phyloP scores from a whole-genome alignment of 2,797 vertebrate species.

The Discoglossus pictus region DNA sequence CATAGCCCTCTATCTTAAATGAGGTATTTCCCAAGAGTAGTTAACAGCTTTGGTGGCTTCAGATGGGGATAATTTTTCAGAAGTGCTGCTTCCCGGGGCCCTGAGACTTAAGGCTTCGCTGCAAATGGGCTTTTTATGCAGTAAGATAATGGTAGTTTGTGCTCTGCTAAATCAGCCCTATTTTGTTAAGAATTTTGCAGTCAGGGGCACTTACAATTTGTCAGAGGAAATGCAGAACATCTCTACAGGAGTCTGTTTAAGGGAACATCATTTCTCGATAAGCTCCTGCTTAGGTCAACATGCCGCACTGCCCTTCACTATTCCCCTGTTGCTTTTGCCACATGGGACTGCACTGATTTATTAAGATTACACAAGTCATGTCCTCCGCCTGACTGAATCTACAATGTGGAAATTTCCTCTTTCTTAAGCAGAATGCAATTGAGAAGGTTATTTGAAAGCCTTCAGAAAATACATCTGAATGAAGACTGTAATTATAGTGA shows the following conservation, averaged over 20 bases:
- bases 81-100: conserved; percentile 58
- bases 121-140: conserved; percentile 81
- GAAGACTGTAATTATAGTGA: too few relatives aligned
- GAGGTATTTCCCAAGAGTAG: conserved; percentile 67
- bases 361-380: conserved; percentile 81
- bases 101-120: conserved; percentile 73
- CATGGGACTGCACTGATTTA: conserved; percentile 90
- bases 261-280: conserved; percentile 84
- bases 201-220: conserved; percentile 79
- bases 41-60: conserved; percentile 69
- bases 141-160: conserved; percentile 82
- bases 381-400: conserved; percentile 87
- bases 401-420: conserved; percentile 74
- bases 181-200: conserved; percentile 78
- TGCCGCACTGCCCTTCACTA: conserved; percentile 68
- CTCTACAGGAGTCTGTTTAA: conserved; percentile 81
- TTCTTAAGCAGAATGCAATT: conserved; percentile 60
- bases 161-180: conserved; percentile 82
- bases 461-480: conserved; percentile 12
- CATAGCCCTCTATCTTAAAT: conserved; percentile 67
- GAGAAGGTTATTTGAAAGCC: conserved; percentile 68
- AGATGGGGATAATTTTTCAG: conserved; percentile 75
- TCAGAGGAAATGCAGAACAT: conserved; percentile 76
- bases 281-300: conserved; percentile 76
- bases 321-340: conserved; percentile 87